Conservation (phyloP, 35 echinoderm and acorn worm species). For the Apostichopus californicus region DNA sequence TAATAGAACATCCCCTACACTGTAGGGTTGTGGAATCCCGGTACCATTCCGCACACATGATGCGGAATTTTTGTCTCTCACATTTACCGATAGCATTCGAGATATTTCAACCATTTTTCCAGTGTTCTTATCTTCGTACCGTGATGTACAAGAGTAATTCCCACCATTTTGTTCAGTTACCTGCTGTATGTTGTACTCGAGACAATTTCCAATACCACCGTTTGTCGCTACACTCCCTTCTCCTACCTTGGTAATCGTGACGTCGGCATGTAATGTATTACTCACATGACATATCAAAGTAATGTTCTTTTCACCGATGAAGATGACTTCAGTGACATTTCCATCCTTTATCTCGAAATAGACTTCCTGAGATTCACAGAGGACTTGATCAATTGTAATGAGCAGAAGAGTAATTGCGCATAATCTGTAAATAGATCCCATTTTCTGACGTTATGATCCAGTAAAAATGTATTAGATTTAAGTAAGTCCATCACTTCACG, state of each 20-base stretch:
- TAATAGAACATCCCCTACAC: not conserved
- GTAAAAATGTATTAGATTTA: too few relatives aligned
- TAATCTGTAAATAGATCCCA: not conserved
- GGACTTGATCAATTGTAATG: not conserved
- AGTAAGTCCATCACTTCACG: too few relatives aligned
- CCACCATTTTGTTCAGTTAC: not conserved
- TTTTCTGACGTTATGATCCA: too few relatives aligned
- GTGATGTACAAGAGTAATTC: not conserved
- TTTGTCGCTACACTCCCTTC: not conserved
- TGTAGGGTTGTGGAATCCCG: not conserved
- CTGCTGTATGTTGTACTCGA: constrained; percentile 4
- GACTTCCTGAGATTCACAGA: constrained; percentile 10
- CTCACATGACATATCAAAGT: not conserved
- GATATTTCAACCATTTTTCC: not conserved
- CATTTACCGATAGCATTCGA: too few relatives aligned
- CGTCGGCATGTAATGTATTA: not conserved
- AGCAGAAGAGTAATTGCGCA: not conserved
- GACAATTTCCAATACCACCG: not conserved
- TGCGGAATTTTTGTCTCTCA: too few relatives aligned
- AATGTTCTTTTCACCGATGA: constrained; percentile 16
- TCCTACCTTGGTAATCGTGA: not conserved
- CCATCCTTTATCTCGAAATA: constrained; percentile 15
- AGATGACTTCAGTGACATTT: not conserved
- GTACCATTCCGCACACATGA: constrained; percentile 8
- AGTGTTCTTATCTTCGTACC: not conserved